A percentile compares a stretch with the other conserved stretches of the same genome.
These are phyloP conservation scores for Leptopilina boulardi DNA, from an alignment of 1,140 invertebrate species.

Conservation along the genomic window DNA sequence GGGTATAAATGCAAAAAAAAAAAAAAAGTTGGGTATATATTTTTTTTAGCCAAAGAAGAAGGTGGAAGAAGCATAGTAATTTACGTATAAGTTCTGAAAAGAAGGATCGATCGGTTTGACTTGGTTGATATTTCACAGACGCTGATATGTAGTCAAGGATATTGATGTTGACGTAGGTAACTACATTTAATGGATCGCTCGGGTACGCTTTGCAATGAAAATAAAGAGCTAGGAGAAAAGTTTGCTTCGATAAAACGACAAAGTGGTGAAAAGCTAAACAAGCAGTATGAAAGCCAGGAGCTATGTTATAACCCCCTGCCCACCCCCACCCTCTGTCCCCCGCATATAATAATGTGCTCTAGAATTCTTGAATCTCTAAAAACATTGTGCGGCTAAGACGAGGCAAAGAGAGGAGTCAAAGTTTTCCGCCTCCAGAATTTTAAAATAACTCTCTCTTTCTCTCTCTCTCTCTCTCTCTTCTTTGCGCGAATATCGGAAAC, in stretches of 20 bases:
- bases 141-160: slow-evolving; percentile 22
- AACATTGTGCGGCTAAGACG: slow-evolving; percentile 2
- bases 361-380: slow-evolving; percentile 27
- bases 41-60: too few relatives aligned
- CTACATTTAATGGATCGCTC: slow-evolving; percentile 27
- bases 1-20: too few relatives aligned
- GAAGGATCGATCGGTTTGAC: slow-evolving; percentile 18
- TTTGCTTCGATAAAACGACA: slow-evolving; percentile 29
- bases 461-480: too few relatives aligned
- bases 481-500: neutral
- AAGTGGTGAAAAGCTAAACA: slow-evolving; percentile 28
- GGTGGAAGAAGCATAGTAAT: neutral
- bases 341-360: neutral
- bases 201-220: slow-evolving; percentile 32
- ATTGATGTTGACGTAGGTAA: slow-evolving; percentile 33
- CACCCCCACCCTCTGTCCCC: too few relatives aligned
- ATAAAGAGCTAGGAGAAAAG: slow-evolving; percentile 14
- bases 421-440: slow-evolving; percentile 7
- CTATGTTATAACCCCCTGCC: neutral
- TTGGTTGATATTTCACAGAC: slow-evolving; percentile 28
- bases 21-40: too few relatives aligned
- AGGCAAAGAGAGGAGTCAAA: neutral
- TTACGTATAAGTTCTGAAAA: neutral
- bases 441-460: neutral
- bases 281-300: slow-evolving; percentile 10